Base-by-base conservation (phyloP, 2,888 invertebrate species). In the Acleris laterana region DNA sequence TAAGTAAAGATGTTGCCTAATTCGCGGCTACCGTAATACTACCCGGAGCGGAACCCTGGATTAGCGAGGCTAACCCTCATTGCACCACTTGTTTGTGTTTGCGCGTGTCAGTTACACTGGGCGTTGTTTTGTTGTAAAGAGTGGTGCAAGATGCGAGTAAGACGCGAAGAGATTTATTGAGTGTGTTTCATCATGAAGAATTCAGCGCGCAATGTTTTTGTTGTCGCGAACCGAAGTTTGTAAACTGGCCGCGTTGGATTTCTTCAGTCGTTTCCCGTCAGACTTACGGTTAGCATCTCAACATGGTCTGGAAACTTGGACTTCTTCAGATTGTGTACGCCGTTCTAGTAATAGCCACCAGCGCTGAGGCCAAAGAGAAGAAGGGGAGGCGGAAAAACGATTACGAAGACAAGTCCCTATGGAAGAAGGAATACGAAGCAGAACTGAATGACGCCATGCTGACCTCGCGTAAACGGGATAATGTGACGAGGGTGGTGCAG, bases 381-480 rank as follows among this genome's bases (percentile, higher is more conserved):
- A 78, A 81, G 68, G 74, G 64, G 11, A 82, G 80, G 62, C 76
- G 76, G 42, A 84, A 83, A 63, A 81, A 81, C 65, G 81, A 82
- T 1, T 71, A 79, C 55, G 68, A 72, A 1, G 89, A 87, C 46
- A 88, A 85, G 64, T 72, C 81, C 1, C 72, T 89, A 11, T 92
- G 92, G 92, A 90, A 89, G 74, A 84, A 88, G n/a, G 90, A 89
- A 68, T 91, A 89, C 68, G 92, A 92, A 69, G 78, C 83, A 1
- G 91, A 92, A 73, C 74, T 92, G 46, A 87, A 78, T 13, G 87
- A 90, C 17, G 90, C 91, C 6, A 85, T 90, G 79, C 74, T 89
- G 5, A 68, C 78, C 0, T 70, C 80, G 1, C 82, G 73, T 55
- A 84, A 78, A 62, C 74, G 79, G 9, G 82, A 81, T 1, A 91